Percentiles rank a stretch among this genome's conserved stretches.
phyloP scores from a whole-genome alignment of 1,140 invertebrate genomes.

The Meteorus sp. region DNA sequence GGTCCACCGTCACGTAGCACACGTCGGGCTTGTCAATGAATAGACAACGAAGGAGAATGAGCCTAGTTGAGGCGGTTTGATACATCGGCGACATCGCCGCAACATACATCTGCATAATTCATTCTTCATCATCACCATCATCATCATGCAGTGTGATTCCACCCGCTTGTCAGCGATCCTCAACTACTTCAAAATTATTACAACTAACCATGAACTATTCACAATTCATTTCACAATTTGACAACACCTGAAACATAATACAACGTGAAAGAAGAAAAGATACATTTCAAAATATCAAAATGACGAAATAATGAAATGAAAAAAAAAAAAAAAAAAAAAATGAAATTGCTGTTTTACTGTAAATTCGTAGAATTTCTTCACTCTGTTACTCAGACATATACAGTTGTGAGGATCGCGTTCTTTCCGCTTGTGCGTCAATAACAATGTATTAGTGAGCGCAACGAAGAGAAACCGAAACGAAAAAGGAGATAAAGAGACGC shows the following conservation, averaged over 20 bases:
- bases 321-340: too few species aligned
- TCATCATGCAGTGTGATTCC: constrained; percentile 51
- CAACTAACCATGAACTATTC: not conserved
- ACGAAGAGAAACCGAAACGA: not conserved
- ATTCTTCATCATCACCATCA: too few species aligned
- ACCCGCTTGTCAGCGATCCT: constrained; percentile 46
- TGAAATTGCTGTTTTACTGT: not conserved
- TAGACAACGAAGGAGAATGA: constrained; percentile 57
- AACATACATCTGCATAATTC: constrained; percentile 57
- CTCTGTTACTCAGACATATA: not conserved
- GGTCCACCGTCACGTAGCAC: constrained; percentile 51
- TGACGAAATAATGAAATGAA: too few species aligned
- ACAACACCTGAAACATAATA: too few species aligned
- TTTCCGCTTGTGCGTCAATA: too few species aligned
- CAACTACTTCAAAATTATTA: constrained; percentile 34
- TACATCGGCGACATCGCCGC: constrained; percentile 56
- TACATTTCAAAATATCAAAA: too few species aligned
- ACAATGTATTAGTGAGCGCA: too few species aligned
- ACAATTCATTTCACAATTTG: not conserved
- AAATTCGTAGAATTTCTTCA: not conserved
- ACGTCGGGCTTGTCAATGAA: constrained; percentile 53
- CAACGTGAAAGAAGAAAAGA: too few species aligned
- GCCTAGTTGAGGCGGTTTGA: constrained; percentile 54
- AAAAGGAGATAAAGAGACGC: constrained; percentile 35
- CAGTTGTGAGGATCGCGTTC: too few species aligned